phyloP scores from a whole-genome alignment of 2,888 invertebrate genomes.

The Nysson spinosus region DNA sequence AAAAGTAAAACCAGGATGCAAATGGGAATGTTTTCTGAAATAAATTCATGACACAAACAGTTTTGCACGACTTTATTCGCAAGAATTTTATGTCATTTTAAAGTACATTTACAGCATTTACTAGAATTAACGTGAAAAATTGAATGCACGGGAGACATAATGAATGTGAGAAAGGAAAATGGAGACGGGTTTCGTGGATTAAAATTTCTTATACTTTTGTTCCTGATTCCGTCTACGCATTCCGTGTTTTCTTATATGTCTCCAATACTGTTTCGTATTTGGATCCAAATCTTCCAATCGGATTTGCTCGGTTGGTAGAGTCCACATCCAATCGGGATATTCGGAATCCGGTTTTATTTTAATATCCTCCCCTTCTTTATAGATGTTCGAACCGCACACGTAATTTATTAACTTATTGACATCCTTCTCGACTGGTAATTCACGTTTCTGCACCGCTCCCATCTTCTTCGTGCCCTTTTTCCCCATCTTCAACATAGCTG shows the following conservation, averaged over 20 bases:
- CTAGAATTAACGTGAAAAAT: background rate
- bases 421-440: constrained; percentile 91
- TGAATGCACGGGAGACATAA: background rate
- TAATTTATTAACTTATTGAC: constrained; percentile 85
- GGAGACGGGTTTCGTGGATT: too few species aligned
- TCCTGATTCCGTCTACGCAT: constrained; percentile 82
- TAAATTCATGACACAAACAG: too few species aligned
- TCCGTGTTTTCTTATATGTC: constrained; percentile 83
- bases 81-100: too few species aligned
- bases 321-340: constrained; percentile 97
- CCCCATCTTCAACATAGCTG: background rate
- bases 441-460: constrained; percentile 81
- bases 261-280: constrained; percentile 89
- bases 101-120: too few species aligned
- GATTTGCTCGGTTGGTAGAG: constrained; percentile 82
- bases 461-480: constrained; percentile 80
- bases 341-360: constrained; percentile 86
- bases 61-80: too few species aligned
- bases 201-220: constrained; percentile 79
- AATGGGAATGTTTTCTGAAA: too few species aligned
- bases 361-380: constrained; percentile 88
- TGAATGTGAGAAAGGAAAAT: background rate
- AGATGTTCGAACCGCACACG: constrained; percentile 92
- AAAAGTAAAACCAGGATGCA: too few species aligned
- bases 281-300: constrained; percentile 88